A percentile compares a stretch with the other conserved stretches of the same genome.
These are phyloP conservation scores for Uropsilus gracilis DNA, from an alignment of 2,113 vertebrate species.

Conservation along the genomic window DNA sequence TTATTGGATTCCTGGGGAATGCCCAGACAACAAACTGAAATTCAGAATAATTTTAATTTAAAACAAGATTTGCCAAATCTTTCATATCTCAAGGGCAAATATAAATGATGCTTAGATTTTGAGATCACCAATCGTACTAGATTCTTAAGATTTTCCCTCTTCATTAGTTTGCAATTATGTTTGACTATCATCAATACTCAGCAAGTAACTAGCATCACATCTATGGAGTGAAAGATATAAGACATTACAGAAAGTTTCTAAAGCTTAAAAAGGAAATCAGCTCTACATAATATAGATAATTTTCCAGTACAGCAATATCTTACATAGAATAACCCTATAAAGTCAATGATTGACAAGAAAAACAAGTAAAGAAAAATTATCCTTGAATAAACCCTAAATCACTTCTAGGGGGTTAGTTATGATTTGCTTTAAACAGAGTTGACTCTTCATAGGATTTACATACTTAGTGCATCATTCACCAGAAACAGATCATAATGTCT, in stretches of 20 bases:
- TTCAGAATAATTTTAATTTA: neutral
- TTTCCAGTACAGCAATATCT: neutral
- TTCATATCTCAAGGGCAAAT: neutral
- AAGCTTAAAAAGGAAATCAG: slow-evolving; percentile 12
- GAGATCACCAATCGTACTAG: neutral
- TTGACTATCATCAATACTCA: slow-evolving; percentile 13
- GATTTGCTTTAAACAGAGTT: neutral
- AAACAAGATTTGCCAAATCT: neutral
- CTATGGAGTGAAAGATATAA: neutral
- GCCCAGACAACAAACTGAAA: neutral
- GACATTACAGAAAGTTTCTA: neutral
- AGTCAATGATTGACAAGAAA: neutral
- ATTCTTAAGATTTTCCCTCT: neutral
- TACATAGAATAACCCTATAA: neutral
- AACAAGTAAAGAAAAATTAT: neutral
- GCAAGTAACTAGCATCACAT: neutral
- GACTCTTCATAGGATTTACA: neutral
- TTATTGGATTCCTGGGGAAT: neutral
- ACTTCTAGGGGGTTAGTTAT: neutral
- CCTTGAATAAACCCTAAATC: neutral
- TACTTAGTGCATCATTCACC: neutral
- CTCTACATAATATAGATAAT: neutral
- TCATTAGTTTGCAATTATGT: slow-evolving; percentile 49
- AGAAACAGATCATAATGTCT: neutral
- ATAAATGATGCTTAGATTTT: neutral